These are phyloP conservation scores for Pongo pygmaeus DNA, from an alignment of 2,113 vertebrate species.

Conservation along the genomic window DNA sequence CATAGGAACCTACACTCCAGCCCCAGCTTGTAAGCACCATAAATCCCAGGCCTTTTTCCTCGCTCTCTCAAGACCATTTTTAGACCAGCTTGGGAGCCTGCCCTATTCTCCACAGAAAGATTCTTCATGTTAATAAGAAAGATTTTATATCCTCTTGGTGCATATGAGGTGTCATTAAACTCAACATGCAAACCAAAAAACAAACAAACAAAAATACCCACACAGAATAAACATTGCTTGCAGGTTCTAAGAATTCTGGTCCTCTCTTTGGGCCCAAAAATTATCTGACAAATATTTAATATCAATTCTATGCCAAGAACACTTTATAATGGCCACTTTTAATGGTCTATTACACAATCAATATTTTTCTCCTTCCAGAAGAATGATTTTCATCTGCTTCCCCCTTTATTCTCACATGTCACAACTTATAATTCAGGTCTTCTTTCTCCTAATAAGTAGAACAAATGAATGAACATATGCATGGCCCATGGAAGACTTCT, in stretches of 20 bases:
- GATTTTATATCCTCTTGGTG: neutral
- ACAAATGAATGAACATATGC: neutral
- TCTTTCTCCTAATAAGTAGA: neutral
- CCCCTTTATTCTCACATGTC: neutral
- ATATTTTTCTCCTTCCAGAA: slow-evolving; percentile 1
- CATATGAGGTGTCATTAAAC: neutral
- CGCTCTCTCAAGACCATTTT: neutral
- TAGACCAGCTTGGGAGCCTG: neutral
- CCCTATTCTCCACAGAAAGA: neutral
- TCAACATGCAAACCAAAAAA: neutral
- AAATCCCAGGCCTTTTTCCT: neutral
- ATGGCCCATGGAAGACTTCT: neutral
- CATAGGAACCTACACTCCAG: neutral
- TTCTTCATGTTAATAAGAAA: neutral
- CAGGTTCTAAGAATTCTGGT: neutral
- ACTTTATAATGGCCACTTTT: neutral
- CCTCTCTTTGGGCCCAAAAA: neutral
- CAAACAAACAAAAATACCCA: neutral
- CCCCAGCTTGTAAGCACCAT: neutral
- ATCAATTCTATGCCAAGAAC: neutral
- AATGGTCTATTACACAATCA: neutral
- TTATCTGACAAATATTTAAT: neutral
- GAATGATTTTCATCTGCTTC: neutral
- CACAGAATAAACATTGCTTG: neutral
- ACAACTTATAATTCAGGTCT: neutral